Percentiles rank a stretch among this genome's conserved stretches.
phyloP scores from a whole-genome alignment of 2,797 vertebrate species.

The Bufotes viridis region DNA sequence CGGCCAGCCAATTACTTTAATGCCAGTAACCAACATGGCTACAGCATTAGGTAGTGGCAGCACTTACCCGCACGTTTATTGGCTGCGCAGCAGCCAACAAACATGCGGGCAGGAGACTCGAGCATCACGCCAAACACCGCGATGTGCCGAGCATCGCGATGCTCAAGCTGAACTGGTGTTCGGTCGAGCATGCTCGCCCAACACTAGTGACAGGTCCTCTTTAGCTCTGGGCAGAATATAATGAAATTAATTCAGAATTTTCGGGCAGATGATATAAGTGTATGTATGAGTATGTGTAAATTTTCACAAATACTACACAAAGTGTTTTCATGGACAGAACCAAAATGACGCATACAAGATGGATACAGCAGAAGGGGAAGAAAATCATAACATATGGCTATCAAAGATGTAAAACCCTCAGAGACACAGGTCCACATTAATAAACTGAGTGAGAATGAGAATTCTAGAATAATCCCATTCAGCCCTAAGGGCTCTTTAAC shows the following conservation, averaged over 20 bases:
- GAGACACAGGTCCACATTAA: conserved; percentile 29
- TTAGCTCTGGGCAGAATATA: too few species aligned
- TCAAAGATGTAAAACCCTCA: conserved; percentile 15
- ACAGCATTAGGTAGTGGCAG: too few species aligned
- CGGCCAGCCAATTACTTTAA: too few species aligned
- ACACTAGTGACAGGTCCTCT: too few species aligned
- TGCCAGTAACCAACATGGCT: too few species aligned
- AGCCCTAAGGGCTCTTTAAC: conserved; percentile 7
- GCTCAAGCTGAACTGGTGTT: too few species aligned
- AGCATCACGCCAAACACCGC: too few species aligned
- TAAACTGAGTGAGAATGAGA: conserved; percentile 10
- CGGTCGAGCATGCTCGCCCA: too few species aligned
- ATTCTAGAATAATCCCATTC: conserved; percentile 8
- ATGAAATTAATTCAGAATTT: background rate
- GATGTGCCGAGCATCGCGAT: too few species aligned
- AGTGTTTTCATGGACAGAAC: background rate
- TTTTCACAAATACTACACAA: background rate
- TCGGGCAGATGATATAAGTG: background rate
- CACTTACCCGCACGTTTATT: too few species aligned
- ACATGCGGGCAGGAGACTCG: too few species aligned
- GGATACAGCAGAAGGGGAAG: conserved; percentile 16
- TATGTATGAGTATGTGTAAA: background rate
- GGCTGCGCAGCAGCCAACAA: too few species aligned
- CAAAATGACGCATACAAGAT: background rate
- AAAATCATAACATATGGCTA: conserved; percentile 28